Evolutionary conservation across 2,797 vertebrate genomes (phyloP), one percentile per base, ranked within the genome.

Genomic region (Enteromius afrohamiltoni): DNA sequence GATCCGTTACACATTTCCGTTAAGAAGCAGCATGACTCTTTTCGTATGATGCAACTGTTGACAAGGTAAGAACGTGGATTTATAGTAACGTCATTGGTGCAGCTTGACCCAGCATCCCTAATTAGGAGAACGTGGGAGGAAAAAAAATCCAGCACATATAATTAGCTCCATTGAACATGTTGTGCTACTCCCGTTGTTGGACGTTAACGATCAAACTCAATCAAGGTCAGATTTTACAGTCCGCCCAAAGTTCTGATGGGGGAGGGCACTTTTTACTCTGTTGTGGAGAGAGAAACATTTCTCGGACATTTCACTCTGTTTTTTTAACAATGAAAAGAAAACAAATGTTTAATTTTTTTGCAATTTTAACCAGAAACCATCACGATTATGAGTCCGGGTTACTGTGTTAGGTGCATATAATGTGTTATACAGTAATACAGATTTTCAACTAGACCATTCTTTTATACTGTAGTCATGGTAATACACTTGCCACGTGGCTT

Each of bases 91-190:
- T 64, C 60, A 31, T 16, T 42, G 29, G 70, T 55, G 55, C 58
- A 31, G 87, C 51, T 55, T 60, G 21, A 75, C 8, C 16, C 37
- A 82, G 31, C 62, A 65, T 60, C 78, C 67, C 85, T 91, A 91
- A 93, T 92, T 90, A 91, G 88, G 87, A 90, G 87, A 85, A 88
- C 77, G 79, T 88, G 88, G 49, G 75, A 37, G 65, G 81, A 85
- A 84, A 91, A 92, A 49, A 90, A 92, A 88, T 86, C 87, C 71
- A 82, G 92, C 89, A 93, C 92, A 94, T 90, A 91, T 90, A 89
- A 91, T 88, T 91, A 92, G 91, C 88, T 91, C 89, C 88, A 91
- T 94, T 95, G 90, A 93, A 84, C 34, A 83, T 65, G 76, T 90
- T 91, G 83, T 89, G 87, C 88, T 89, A 85, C 90, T 88, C 62